A percentile compares a stretch with the other conserved stretches of the same genome.
These are phyloP conservation scores for Crossaster papposus DNA, from an alignment of 53 echinoderm and acorn worm genomes.

Conservation along the genomic window DNA sequence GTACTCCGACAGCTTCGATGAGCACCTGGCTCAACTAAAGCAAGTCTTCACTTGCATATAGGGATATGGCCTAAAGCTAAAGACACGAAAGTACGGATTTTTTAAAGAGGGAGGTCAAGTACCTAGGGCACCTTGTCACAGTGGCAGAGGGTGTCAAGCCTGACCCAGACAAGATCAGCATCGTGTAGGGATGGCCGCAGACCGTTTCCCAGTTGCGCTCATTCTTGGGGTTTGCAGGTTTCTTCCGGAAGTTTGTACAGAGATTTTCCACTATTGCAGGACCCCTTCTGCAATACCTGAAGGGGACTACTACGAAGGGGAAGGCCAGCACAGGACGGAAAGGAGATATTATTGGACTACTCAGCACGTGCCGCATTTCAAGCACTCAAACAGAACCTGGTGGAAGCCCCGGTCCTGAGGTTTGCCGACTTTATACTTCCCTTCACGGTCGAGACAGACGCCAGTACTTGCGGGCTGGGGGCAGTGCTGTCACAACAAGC, in stretches of 20 bases:
- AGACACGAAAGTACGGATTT: constrained; percentile 52
- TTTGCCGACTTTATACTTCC: constrained; percentile 55
- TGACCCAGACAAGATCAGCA: constrained; percentile 30
- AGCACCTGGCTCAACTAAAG: constrained; percentile 43
- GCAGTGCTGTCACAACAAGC: constrained; percentile 32
- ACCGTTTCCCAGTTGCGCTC: constrained; percentile 59
- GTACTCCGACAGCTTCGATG: constrained; percentile 50
- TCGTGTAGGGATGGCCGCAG: constrained; percentile 56
- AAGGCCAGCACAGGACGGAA: not conserved
- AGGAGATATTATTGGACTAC: not conserved
- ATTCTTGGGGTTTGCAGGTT: constrained; percentile 72
- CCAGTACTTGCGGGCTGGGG: constrained; percentile 42
- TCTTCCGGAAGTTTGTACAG: constrained; percentile 63
- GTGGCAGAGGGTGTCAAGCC: constrained; percentile 42
- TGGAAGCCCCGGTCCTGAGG: constrained; percentile 39
- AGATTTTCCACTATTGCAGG: constrained; percentile 58
- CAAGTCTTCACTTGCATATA: constrained; percentile 50
- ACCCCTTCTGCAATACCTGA: constrained; percentile 26
- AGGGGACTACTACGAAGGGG: not conserved
- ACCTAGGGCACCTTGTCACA: constrained; percentile 54
- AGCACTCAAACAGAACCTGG: constrained; percentile 30
- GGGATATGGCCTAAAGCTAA: constrained; percentile 63
- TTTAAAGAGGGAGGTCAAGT: constrained; percentile 50
- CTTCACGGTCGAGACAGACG: constrained; percentile 52
- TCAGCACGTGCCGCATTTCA: constrained; percentile 32